Conservation (phyloP, 2,888 invertebrate species). For the Chromoteleia sp. region DNA sequence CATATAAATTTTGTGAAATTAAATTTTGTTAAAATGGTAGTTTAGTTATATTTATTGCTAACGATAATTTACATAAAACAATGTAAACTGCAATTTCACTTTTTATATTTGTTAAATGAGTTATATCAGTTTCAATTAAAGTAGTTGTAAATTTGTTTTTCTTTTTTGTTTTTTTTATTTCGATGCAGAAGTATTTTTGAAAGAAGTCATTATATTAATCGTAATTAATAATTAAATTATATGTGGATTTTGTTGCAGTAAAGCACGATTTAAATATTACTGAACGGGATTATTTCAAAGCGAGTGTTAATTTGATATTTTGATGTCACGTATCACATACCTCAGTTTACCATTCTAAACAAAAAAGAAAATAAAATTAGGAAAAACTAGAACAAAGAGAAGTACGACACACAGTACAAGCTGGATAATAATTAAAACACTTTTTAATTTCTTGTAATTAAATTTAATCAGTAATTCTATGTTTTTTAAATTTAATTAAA, state of each 20-base stretch:
- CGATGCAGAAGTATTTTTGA: no score
- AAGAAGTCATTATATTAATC: no score
- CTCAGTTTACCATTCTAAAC: neutral
- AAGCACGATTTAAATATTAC: neutral
- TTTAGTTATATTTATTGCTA: no score
- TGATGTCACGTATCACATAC: neutral
- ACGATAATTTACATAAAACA: no score
- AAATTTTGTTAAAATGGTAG: no score
- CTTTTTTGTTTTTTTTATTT: no score
- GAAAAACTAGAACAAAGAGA: neutral
- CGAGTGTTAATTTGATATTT: neutral
- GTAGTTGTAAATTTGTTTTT: no score
- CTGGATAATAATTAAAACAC: neutral
- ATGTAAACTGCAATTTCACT: no score
- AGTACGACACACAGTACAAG: neutral
- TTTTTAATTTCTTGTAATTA: neutral
- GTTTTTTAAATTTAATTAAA: neutral
- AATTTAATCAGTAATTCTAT: neutral
- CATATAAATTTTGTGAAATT: no score
- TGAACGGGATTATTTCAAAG: neutral
- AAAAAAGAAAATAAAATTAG: constrained; percentile 8
- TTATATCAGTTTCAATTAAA: no score
- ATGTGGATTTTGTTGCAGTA: neutral
- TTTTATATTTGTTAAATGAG: no score
- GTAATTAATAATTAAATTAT: no score